Base-by-base conservation (phyloP, 2,888 invertebrate species). In the Eilema sororculum region DNA sequence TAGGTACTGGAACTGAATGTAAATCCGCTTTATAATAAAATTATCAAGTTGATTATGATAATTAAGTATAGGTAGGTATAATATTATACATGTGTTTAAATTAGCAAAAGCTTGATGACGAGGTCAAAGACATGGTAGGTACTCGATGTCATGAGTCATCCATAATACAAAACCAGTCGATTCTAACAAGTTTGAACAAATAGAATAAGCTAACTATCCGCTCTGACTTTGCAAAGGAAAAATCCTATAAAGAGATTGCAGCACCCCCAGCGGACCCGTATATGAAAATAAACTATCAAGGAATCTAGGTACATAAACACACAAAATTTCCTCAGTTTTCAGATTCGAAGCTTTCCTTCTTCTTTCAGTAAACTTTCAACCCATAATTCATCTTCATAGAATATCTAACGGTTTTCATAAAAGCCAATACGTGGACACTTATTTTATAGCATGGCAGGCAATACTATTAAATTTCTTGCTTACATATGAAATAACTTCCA, bases 21-120 rank as follows among this genome's bases (percentile, higher is more conserved):
- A 64, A 62, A 68, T 33, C 62, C n/a, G 8, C 59, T 67, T 67
- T 60, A 16, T 28, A 28, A 60, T 20, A 33, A 10, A 30, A 8
- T 60, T 20, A 60, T 60, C 20, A 60, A 25, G 10, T 33, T 33
- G 24, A 12, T 63, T 25, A 25, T 58, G 57, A 58, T 25, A 58
- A 24, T 58, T 58, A 24, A 24, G 22, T 22, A n/a, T 25, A 25
- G 25, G 25, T 24, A 58, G 24, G 57, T 58, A 58, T 58, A 58
- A 58, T 58, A 58, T 58, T 24, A 58, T 24, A 58, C 12, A 25
- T 58, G 22, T 25, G 25, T 58, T 58, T 58, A 62, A 37, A 62
- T 33, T n/a, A 12, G 41, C 65, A 28, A 65, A 30, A 22, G 57
- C n/a, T 52, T 9, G 52, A 52, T 52, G 52, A 52, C 52, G 52